Base-by-base conservation (phyloP, 2,888 invertebrate species). In the Chironomus riparius region DNA sequence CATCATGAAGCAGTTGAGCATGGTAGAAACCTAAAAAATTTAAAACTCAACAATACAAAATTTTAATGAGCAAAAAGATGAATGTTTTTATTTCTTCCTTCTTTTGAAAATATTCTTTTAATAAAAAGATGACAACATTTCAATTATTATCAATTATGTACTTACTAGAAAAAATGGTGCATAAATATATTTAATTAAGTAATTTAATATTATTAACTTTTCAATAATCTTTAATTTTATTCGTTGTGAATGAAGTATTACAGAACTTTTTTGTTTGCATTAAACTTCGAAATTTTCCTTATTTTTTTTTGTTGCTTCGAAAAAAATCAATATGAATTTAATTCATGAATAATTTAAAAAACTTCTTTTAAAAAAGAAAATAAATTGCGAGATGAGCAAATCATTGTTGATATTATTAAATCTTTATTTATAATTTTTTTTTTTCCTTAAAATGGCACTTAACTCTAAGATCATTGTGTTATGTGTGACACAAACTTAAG, bases 31-130 rank as follows among this genome's bases (percentile, higher is more conserved):
- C 22, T 24, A 24, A 3, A 24, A 24, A 28, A 68, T 12, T 15
- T n/a, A 21, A 47, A 47, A 69, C 18, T 18, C 4, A 69, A 47
- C 6, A 69, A 47, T 0, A 4, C 1, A 13, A 38, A 38, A n/a
- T 62, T 72, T 72, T 47, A 68, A 72, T 72, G 72, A 72, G 72
- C 72, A 72, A 72, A 70, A 70, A 62, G 47, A 68, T 72, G 28
- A 24, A 47, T 28, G 38, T 62, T 72, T 70, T 62, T 72, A 62
- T 61, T 72, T 61, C 28, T 38, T n/a, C n/a, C 48, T 70, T 47
- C 47, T 56, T 48, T 70, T 70, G 50, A 50, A 22, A 68, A 68
- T 70, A 47, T 38, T 47, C 28, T 47, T 68, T 38, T 18, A 68
- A 38, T 47, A 68, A 47, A 68, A 68, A 15, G 47, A 47, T 65